Conservation (phyloP, 2,888 invertebrate genomes). For the Monopis laevigella region DNA sequence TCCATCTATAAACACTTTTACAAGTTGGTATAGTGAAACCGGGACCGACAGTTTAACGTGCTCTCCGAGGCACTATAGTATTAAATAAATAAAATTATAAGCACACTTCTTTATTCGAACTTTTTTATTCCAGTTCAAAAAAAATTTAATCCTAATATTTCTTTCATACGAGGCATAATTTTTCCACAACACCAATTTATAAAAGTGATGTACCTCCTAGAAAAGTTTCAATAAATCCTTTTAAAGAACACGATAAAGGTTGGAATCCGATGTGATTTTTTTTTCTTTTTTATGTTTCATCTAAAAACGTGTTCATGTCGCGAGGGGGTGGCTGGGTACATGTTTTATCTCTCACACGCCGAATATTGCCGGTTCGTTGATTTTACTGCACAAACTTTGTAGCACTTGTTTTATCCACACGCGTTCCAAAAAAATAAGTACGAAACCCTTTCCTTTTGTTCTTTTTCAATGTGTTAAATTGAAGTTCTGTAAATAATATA, state of each 20-base stretch:
- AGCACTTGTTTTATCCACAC: constrained; percentile 20
- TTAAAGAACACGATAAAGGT: constrained; percentile 7
- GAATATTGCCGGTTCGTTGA: constrained; percentile 44
- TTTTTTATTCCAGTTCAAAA: too few species aligned
- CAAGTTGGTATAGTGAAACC: too few species aligned
- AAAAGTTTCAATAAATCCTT: constrained; percentile 6
- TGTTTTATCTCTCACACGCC: constrained; percentile 35
- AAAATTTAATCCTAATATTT: too few species aligned
- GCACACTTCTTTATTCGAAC: too few species aligned
- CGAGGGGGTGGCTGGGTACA: constrained; percentile 6
- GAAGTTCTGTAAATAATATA: too few species aligned
- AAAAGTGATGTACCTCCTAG: not conserved
- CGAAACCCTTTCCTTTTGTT: constrained; percentile 11
- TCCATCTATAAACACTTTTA: too few species aligned
- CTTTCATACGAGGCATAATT: too few species aligned
- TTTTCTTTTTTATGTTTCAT: constrained; percentile 5
- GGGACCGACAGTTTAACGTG: too few species aligned
- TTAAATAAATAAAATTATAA: too few species aligned
- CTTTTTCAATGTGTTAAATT: constrained; percentile 8
- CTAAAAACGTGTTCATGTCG: constrained; percentile 7
- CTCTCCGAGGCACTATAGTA: too few species aligned
- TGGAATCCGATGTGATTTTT: constrained; percentile 4
- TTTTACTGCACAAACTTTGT: constrained; percentile 50
- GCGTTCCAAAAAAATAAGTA: constrained; percentile 8
- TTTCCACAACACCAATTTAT: too few species aligned